Conservation (phyloP, 2,797 vertebrate species). For the Gymnocypris eckloni region DNA sequence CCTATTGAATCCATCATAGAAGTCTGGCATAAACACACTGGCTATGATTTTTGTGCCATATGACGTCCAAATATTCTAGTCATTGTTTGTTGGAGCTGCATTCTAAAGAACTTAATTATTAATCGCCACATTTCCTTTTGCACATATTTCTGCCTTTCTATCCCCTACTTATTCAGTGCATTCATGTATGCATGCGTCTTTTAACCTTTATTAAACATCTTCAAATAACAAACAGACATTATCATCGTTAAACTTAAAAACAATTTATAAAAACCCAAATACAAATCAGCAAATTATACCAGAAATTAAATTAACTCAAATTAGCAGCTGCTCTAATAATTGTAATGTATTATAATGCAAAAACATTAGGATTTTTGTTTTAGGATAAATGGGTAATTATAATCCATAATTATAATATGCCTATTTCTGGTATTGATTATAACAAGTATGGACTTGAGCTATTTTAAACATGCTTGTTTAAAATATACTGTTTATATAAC, state of each 20-base stretch:
- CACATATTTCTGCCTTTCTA: neutral
- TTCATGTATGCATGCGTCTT: no score
- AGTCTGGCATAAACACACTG: no score
- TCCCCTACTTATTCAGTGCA: no score
- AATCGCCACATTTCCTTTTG: neutral
- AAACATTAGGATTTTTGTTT: neutral
- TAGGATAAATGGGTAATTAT: neutral
- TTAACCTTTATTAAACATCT: no score
- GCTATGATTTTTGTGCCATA: neutral
- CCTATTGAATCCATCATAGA: neutral
- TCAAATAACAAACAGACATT: neutral
- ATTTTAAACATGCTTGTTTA: neutral
- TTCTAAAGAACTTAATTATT: neutral
- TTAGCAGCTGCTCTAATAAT: neutral
- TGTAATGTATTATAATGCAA: neutral
- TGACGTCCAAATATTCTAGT: neutral
- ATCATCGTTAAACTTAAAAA: neutral
- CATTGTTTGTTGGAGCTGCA: neutral
- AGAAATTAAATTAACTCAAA: neutral
- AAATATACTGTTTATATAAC: neutral
- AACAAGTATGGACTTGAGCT: neutral
- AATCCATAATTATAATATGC: neutral
- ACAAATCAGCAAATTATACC: neutral
- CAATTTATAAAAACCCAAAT: neutral
- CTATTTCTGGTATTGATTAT: neutral